phyloP scores from a whole-genome alignment of 1,140 invertebrate genomes.

The Atta cephalotes region DNA sequence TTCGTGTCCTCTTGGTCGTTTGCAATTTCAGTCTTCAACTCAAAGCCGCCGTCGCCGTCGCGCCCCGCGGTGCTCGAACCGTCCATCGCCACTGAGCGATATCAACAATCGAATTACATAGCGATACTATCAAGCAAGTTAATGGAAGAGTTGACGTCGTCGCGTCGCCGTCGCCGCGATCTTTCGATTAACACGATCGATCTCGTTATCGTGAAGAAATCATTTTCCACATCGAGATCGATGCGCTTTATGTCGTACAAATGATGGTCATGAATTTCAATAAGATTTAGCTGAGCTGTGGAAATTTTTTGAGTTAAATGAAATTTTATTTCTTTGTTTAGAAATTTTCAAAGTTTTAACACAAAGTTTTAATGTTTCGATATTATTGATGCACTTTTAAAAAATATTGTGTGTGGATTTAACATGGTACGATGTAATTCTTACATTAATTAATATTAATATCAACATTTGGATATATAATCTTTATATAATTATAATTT shows the following conservation, averaged over 20 bases:
- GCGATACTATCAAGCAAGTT: conserved; percentile 50
- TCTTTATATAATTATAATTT: too few species aligned
- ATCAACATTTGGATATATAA: too few species aligned
- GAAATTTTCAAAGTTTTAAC: neutral
- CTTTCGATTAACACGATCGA: conserved; percentile 45
- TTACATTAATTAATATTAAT: too few species aligned
- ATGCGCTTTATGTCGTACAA: neutral
- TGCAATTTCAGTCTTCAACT: conserved; percentile 66
- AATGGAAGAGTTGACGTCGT: conserved; percentile 33
- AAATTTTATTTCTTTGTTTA: neutral
- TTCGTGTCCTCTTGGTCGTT: conserved; percentile 54
- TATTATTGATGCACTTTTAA: too few species aligned
- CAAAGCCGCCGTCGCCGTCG: conserved; percentile 49
- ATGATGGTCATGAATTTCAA: neutral
- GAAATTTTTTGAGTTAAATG: neutral
- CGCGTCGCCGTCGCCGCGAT: conserved; percentile 8
- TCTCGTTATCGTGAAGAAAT: conserved; percentile 4
- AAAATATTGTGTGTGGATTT: too few species aligned
- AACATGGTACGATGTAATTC: too few species aligned
- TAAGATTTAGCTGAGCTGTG: neutral
- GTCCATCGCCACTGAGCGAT: neutral
- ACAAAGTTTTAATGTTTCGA: too few species aligned
- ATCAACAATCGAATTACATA: conserved; percentile 52
- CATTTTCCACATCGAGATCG: neutral
- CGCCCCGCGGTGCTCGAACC: conserved; percentile 13